Percentiles rank a stretch among this genome's conserved stretches.
phyloP scores from a whole-genome alignment of 2,797 vertebrate species.

The Zalophus californianus region DNA sequence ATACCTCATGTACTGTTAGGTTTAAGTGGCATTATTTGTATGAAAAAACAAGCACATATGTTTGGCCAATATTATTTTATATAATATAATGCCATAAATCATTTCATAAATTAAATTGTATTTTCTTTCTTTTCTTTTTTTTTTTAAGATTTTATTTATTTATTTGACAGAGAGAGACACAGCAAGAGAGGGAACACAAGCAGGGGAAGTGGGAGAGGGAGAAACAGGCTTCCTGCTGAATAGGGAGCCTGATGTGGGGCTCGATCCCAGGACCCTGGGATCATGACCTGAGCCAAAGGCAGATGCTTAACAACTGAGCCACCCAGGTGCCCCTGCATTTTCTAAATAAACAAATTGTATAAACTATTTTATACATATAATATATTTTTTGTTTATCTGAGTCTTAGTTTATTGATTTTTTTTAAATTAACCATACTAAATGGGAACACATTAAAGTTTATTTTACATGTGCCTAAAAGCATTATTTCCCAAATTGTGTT shows the following conservation, averaged over 20 bases:
- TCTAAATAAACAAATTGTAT: background rate
- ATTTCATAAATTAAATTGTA: background rate
- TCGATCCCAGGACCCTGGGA: too few relatives aligned
- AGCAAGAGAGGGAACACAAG: too few relatives aligned
- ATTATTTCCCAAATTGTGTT: constrained; percentile 39
- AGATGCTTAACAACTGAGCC: too few relatives aligned
- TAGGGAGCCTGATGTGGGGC: too few relatives aligned
- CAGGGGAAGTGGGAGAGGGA: too few relatives aligned
- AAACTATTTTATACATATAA: constrained; percentile 9
- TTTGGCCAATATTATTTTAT: constrained; percentile 31
- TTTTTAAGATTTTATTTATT: too few relatives aligned
- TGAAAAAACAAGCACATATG: background rate
- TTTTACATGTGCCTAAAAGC: background rate
- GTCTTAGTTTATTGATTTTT: background rate
- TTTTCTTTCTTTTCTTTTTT: background rate
- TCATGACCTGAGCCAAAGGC: too few relatives aligned
- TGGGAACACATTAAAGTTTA: background rate
- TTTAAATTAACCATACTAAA: background rate
- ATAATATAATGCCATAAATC: background rate
- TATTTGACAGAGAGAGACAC: too few relatives aligned
- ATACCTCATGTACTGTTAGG: background rate
- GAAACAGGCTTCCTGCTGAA: too few relatives aligned
- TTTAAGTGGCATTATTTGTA: background rate
- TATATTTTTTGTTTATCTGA: background rate
- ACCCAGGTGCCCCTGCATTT: background rate